Evolutionary conservation across 1,140 invertebrate species (phyloP), one percentile per base, ranked within the genome.

Genomic region (Varroa destructor): DNA sequence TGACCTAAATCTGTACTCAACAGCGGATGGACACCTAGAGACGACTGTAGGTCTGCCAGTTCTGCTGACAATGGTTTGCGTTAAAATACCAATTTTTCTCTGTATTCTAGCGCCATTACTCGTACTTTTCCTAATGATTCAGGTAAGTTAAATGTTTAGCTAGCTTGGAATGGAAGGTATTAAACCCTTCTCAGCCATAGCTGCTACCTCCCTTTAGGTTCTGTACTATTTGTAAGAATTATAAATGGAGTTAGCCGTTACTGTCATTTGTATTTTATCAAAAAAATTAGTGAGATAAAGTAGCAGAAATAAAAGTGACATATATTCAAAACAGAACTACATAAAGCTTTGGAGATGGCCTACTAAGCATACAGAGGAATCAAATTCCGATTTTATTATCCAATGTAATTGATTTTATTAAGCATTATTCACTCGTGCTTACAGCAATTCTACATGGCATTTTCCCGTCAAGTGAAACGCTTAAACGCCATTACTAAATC

Each of bases 401-500:
- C 25, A 25, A 25, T 25, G 25, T 25, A 25, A 25, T 25, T 25
- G 25, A 25, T 25, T 25, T 25, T 25, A 25, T 25, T 25, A 25
- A 25, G 25, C 25, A 25, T 0, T 6, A 12, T 58, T 58, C 57
- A 58, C 12, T 36, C 12, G 4, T 58, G 57, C 57, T 77, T 12
- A 42, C 87, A 97, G 85, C 86, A 90, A 74, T 93, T 97, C 82
- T 98, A 97, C 80, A 90, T 98, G 64, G 83, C 87, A 0, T 90
- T 93, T 0, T 97, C 93, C 1, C 81, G 95, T 42, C 95, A 99
- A 78, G 79, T 99, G 71, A 97, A 96, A 82, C 84, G 96, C 57
- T 78, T 99, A 43, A 94, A 98, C 79, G 97, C 94, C 0, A 88
- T 96, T 0, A 93, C 90, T n/a, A 84, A 93, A 70, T 97, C 93